phyloP scores from a whole-genome alignment of 2,888 invertebrate genomes.

The Meta bourneti region DNA sequence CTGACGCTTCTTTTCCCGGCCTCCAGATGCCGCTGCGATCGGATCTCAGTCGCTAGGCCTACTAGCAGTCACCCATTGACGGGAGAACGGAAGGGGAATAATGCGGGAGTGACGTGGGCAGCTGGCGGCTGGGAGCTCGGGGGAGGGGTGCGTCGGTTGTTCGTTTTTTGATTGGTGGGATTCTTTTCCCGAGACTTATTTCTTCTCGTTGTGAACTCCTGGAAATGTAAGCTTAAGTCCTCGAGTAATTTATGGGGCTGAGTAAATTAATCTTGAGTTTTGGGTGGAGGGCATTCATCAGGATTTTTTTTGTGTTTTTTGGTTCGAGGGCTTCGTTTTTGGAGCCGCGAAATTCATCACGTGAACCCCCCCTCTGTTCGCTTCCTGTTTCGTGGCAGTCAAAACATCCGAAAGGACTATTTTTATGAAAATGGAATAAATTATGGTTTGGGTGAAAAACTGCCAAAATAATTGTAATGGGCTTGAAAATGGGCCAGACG shows the following conservation, averaged over 20 bases:
- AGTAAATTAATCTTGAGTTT: conserved; percentile 65
- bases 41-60: conserved; percentile 30
- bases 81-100: conserved; percentile 37
- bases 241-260: conserved; percentile 60
- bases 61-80: conserved; percentile 26
- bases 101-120: conserved; percentile 66
- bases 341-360: conserved; percentile 14
- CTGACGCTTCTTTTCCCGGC: conserved; percentile 24
- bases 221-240: conserved; percentile 34
- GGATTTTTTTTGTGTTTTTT: not conserved
- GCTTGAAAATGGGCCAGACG: not conserved
- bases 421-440: not conserved
- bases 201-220: not conserved
- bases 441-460: not conserved
- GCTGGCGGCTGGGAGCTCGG: conserved; percentile 42
- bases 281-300: conserved; percentile 37
- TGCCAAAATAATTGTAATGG: not conserved
- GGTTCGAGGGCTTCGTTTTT: not conserved
- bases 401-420: conserved; percentile 27
- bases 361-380: not conserved
- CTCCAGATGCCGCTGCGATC: conserved; percentile 39
- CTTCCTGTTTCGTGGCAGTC: conserved; percentile 45
- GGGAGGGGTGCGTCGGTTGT: not conserved
- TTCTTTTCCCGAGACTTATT: conserved; percentile 25
- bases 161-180: conserved; percentile 5